These are phyloP conservation scores for Channa maculata DNA, from an alignment of 2,113 vertebrate genomes.

Conservation along the genomic window DNA sequence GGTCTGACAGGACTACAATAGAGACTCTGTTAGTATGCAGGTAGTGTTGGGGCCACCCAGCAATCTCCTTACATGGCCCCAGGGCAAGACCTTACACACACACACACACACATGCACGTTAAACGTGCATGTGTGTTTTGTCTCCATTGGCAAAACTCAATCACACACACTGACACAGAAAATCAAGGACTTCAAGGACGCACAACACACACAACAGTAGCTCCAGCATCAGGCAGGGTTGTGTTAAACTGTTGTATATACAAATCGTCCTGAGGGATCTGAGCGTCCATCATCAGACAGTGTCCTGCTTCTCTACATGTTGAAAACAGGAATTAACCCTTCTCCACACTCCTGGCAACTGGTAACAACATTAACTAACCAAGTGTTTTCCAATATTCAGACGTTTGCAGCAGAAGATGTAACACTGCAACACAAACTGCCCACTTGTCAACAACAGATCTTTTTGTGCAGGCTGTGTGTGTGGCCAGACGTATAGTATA, in stretches of 20 bases:
- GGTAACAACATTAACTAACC: neutral
- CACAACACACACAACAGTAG: too few relatives aligned
- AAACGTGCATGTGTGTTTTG: neutral
- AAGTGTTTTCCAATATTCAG: neutral
- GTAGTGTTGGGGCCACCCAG: conserved; percentile 81
- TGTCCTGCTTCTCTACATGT: neutral
- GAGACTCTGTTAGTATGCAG: conserved; percentile 81
- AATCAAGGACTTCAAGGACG: neutral
- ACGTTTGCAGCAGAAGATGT: neutral
- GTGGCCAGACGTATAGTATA: too few relatives aligned
- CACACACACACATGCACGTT: conserved; percentile 32
- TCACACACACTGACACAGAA: neutral
- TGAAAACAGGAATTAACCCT: too few relatives aligned
- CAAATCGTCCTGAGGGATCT: neutral
- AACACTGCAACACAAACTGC: neutral
- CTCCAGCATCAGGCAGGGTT: too few relatives aligned
- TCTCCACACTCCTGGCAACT: neutral
- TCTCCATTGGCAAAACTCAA: neutral
- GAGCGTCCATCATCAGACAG: neutral
- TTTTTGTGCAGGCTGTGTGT: too few relatives aligned
- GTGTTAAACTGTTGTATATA: neutral
- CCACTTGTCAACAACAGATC: too few relatives aligned
- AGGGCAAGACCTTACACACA: conserved; percentile 69
- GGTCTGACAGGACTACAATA: conserved; percentile 74
- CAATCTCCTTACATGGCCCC: conserved; percentile 71